Percentiles rank a stretch among this genome's conserved stretches.
These are phyloP conservation scores for Hoplias malabaricus DNA, from an alignment of 2,113 vertebrate species.

Conservation along the genomic window DNA sequence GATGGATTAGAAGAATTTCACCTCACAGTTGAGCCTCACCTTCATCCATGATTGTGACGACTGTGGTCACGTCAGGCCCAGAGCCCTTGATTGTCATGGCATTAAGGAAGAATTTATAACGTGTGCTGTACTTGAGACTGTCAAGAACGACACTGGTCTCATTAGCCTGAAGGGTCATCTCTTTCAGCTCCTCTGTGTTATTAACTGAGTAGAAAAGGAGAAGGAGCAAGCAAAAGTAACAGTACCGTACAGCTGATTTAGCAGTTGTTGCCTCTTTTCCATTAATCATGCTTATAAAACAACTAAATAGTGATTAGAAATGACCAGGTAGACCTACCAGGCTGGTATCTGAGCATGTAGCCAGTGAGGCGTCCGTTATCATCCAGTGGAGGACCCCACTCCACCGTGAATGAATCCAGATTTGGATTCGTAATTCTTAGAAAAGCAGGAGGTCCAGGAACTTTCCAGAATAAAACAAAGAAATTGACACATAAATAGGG, in stretches of 20 bases:
- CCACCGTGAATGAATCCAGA: constrained; percentile 85
- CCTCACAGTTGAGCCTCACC: constrained; percentile 74
- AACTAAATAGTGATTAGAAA: no score
- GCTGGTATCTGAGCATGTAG: constrained; percentile 88
- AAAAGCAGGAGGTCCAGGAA: constrained; percentile 84
- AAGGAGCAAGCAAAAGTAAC: background rate
- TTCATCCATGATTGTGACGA: constrained; percentile 88
- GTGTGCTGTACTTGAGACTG: constrained; percentile 87
- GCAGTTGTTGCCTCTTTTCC: no score
- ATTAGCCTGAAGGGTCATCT: constrained; percentile 81
- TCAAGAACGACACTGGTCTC: constrained; percentile 83
- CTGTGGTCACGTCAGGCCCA: constrained; percentile 81
- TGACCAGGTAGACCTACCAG: constrained; percentile 85
- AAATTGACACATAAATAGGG: background rate
- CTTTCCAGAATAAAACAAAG: constrained; percentile 46
- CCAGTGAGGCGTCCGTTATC: constrained; percentile 86
- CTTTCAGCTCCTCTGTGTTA: constrained; percentile 82
- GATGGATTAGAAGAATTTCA: background rate
- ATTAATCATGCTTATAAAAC: no score
- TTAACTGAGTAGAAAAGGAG: constrained; percentile 73
- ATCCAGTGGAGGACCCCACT: constrained; percentile 85
- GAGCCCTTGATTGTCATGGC: constrained; percentile 86
- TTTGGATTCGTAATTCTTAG: constrained; percentile 79
- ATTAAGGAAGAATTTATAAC: constrained; percentile 90
- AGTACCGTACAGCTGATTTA: background rate